Evolutionary conservation across 2,888 invertebrate genomes (phyloP), one percentile per base, ranked within the genome.

Genomic region (Loripinus fragilis): DNA sequence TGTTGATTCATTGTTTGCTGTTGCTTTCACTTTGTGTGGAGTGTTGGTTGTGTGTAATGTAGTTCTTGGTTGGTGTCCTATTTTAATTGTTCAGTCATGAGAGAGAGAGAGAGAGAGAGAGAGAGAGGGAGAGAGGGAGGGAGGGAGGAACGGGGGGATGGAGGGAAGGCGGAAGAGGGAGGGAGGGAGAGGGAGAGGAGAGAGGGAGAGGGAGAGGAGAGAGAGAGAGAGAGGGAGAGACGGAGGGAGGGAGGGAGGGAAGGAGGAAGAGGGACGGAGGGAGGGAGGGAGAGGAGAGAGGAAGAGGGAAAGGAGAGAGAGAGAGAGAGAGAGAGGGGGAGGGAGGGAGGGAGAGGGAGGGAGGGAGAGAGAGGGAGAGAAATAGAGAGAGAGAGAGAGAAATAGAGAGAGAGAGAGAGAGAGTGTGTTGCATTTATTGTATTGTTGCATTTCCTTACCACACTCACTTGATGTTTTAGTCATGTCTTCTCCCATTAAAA

Each of bases 151-250:
- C 15, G 48, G 48, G 48, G 48, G 48, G 48, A n/a, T 15, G 48
- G 48, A n/a, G 48, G 48, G 48, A n/a, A n/a, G 48, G 15, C 15
- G 48, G 48, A n/a, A n/a, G 48, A n/a, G 48, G 48, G 48, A n/a
- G 48, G 48, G 48, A n/a, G 48, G 48, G 48, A n/a, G 48, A n/a
- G 48, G 48, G 48, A 45, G 48, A n/a, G 48, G 48, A n/a, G 48
- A n/a, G 48, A 45, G 48, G 48, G 48, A n/a, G 48, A n/a, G 48
- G 48, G 48, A n/a, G 48, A 45, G 48, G 48, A n/a, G 48, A 45
- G 48, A 45, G 15, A 15, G 15, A 15, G 15, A 15, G 15, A 45
- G 15, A 15, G n/a, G n/a, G n/a, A n/a, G n/a, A n/a, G n/a, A n/a
- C n/a, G n/a, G n/a, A n/a, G n/a, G n/a, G n/a, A n/a, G n/a, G 48